Evolutionary conservation across 2,888 invertebrate species (phyloP), one percentile per base, ranked within the genome.

Genomic region (Drosophila putrida): DNA sequence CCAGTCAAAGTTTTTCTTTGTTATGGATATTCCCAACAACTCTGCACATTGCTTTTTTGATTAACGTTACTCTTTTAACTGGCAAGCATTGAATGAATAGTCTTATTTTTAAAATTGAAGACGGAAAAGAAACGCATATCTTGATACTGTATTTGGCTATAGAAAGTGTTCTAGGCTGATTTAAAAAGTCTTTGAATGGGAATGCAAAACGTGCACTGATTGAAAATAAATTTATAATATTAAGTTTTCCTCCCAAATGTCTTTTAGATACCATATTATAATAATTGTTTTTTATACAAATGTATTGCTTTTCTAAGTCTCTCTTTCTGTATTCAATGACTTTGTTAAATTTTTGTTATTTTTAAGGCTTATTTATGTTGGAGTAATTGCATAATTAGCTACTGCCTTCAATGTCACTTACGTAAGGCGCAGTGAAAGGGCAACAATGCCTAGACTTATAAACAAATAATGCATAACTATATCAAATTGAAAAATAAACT

Each of bases 351-450:
- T 68, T 71, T 28, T 51, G 60, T 49, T 64, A 51, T 49, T 41
- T 58, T 13, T 28, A 36, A 41, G 20, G 6, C 4, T 25, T 27
- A n/a, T n/a, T 60, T 64, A 28, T 61, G 44, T 58, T 61, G 55
- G 68, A 61, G 25, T 86, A 87, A 83, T 82, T 83, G 87, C 84
- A 87, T 78, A 84, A 81, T 87, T 86, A 83, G 72, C 55, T 58
- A 38, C 61, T 75, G 69, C 60, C 59, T 58, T 71, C 71, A 77
- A 62, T 77, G 66, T 68, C 60, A 69, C 78, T 84, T 83, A 87
- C 76, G 83, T 81, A 87, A 87, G 67, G 44, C 64, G 43, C 50
- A 69, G 54, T 51, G 69, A 84, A 82, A 82, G 82, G 84, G 85
- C 63, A 70, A 46, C 63, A 59, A 36, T 67, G 60, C 39, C 43